phyloP scores from a whole-genome alignment of 2,888 invertebrate genomes.

The Acanthosepion esculentum region DNA sequence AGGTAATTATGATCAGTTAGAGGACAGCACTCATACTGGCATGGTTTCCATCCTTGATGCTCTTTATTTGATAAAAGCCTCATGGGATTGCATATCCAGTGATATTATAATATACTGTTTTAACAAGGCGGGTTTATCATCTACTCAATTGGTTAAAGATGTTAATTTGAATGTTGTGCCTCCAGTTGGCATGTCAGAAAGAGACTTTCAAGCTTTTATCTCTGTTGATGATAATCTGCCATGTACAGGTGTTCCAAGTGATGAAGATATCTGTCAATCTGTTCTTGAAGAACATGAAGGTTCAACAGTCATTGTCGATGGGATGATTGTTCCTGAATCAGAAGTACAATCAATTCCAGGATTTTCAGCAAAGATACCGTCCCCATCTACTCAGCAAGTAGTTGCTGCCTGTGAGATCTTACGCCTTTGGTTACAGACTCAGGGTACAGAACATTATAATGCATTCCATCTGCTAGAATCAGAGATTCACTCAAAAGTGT shows the following conservation, averaged over 20 bases:
- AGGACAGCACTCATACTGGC: background rate
- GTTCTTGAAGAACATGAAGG: background rate
- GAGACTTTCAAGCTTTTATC: background rate
- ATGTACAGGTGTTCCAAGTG: background rate
- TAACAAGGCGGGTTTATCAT: background rate
- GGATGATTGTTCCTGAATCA: background rate
- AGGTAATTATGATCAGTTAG: background rate
- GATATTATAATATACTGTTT: background rate
- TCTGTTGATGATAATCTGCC: background rate
- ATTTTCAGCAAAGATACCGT: background rate
- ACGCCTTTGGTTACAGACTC: constrained; percentile 7
- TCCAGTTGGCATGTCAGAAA: background rate
- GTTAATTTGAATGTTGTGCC: background rate
- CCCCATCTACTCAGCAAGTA: background rate
- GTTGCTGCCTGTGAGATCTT: background rate
- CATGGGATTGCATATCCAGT: background rate
- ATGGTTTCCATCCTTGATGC: background rate
- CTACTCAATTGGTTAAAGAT: background rate
- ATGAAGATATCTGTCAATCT: background rate
- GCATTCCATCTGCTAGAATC: background rate
- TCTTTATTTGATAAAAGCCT: background rate
- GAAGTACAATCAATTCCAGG: background rate
- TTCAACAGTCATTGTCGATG: background rate
- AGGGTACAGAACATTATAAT: background rate
- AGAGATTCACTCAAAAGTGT: background rate